phyloP scores from a whole-genome alignment of 2,888 invertebrate genomes.

The Sthenelais limicola region DNA sequence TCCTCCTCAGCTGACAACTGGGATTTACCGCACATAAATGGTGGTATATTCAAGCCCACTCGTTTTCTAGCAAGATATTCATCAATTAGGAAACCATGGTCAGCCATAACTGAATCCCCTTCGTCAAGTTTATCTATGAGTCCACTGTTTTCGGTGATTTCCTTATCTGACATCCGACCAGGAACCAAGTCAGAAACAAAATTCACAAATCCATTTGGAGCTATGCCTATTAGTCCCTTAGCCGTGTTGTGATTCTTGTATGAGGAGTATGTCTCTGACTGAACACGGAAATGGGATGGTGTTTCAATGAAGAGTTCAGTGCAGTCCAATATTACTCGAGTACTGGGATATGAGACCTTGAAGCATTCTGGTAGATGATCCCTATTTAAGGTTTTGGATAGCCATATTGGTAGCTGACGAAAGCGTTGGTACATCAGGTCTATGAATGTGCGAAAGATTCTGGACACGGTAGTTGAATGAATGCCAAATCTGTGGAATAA shows the following conservation, averaged over 20 bases:
- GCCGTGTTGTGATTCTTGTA: slow-evolving; percentile 24
- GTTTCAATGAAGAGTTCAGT: background rate
- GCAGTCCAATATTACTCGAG: slow-evolving; percentile 7
- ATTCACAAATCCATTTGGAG: slow-evolving; percentile 9
- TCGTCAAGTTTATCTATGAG: background rate
- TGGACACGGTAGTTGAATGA: too few relatives aligned
- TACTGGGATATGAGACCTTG: background rate
- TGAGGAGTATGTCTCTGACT: background rate
- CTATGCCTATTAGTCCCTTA: slow-evolving; percentile 9
- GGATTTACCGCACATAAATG: slow-evolving; percentile 15
- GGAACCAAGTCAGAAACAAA: background rate
- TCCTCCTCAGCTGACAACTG: background rate
- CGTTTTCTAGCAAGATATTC: background rate
- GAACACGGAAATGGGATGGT: background rate
- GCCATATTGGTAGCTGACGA: too few relatives aligned
- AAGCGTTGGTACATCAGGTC: too few relatives aligned
- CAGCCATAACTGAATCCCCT: slow-evolving; percentile 22
- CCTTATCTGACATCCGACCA: slow-evolving; percentile 1
- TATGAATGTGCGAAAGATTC: too few relatives aligned
- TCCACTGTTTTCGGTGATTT: slow-evolving; percentile 4
- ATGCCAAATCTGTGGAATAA: too few relatives aligned
- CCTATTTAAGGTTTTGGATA: too few relatives aligned
- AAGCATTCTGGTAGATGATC: too few relatives aligned
- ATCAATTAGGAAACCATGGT: slow-evolving; percentile 12
- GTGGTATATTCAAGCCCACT: slow-evolving; percentile 3